These are phyloP conservation scores for Xenopus petersii DNA, from an alignment of 2,797 vertebrate species.

Conservation along the genomic window DNA sequence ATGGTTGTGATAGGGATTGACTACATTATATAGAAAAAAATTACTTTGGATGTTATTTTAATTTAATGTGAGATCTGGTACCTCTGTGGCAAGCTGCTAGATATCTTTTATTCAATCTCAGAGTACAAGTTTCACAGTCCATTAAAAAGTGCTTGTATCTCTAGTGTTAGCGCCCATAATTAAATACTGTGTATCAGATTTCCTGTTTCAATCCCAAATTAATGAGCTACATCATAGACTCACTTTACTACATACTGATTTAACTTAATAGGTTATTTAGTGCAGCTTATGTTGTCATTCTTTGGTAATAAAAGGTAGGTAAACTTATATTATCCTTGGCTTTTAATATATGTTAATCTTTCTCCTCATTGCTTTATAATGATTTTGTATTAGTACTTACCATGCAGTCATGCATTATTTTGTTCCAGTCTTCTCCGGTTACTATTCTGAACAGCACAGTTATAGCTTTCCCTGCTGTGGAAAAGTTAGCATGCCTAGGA, in stretches of 20 bases:
- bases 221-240: not conserved
- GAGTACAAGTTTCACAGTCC: not conserved
- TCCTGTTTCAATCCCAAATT: not conserved
- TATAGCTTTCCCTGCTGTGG: slow-evolving; percentile 95
- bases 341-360: not conserved
- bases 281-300: slow-evolving; percentile 8
- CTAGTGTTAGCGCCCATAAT: slow-evolving; percentile 9
- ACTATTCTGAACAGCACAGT: slow-evolving; percentile 96
- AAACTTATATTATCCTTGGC: slow-evolving; percentile 5
- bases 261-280: not conserved
- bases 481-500: slow-evolving; percentile 95
- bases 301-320: not conserved
- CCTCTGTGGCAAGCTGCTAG: no score
- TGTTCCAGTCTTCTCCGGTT: slow-evolving; percentile 99
- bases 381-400: slow-evolving; percentile 68
- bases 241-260: slow-evolving; percentile 8
- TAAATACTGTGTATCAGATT: slow-evolving; percentile 7
- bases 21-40: no score
- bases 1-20: no score
- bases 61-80: no score
- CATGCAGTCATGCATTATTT: slow-evolving; percentile 99
- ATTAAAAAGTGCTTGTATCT: slow-evolving; percentile 15
- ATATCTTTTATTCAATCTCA: not conserved
- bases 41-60: no score
- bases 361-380: slow-evolving; percentile 20